Evolutionary conservation across 2,113 vertebrate species (phyloP).

Genomic region (Psittacula cyanocephala): DNA sequence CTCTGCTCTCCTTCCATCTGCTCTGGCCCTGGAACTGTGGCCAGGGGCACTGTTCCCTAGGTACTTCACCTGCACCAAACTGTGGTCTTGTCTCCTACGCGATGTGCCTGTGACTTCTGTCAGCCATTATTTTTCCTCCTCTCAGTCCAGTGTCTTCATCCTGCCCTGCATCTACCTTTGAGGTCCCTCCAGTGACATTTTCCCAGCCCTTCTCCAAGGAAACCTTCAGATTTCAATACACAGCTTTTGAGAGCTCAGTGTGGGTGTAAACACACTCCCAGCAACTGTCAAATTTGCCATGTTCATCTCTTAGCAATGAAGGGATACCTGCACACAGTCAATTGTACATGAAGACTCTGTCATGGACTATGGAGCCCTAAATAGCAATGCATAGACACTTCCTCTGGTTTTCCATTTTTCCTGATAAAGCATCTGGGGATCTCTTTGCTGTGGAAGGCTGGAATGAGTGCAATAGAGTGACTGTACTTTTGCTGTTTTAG

Average conservation of each 20-base stretch:
- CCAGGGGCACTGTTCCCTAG: neutral
- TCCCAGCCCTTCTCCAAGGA: neutral
- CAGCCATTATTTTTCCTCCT: neutral
- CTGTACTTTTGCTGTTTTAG: neutral
- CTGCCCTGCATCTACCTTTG: neutral
- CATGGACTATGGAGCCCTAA: accelerated
- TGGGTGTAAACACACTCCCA: neutral
- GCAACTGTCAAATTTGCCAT: neutral
- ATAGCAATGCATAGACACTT: accelerated
- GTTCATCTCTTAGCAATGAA: neutral
- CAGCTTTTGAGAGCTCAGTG: neutral
- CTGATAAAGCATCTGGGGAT: neutral
- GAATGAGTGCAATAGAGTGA: no score
- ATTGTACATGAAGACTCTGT: no score
- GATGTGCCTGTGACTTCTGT: neutral
- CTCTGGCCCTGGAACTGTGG: neutral
- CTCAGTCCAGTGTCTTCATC: neutral
- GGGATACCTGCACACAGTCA: neutral
- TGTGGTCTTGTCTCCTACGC: accelerated
- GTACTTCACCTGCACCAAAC: neutral
- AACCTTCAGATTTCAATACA: neutral
- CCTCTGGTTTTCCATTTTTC: neutral
- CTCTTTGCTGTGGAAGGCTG: neutral
- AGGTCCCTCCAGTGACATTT: neutral
- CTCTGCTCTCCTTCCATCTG: neutral